Evolutionary conservation across 2,113 vertebrate genomes (phyloP).

Genomic region (Ursus arctos): DNA sequence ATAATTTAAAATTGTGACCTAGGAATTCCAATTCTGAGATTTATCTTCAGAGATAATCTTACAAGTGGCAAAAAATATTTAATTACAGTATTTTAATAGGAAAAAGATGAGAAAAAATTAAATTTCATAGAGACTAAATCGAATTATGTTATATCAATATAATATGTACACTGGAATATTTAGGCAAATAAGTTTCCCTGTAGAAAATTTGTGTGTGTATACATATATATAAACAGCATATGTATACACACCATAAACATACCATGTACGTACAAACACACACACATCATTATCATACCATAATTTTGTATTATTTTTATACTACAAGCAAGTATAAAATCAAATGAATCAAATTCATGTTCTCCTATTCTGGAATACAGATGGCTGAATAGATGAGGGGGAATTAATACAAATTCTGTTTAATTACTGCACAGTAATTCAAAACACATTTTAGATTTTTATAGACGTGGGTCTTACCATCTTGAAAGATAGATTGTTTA

Average conservation of each 20-base stretch:
- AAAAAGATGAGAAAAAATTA: not conserved
- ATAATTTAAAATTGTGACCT: conserved; percentile 28
- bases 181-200: not conserved
- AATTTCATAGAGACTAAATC: conserved; percentile 2
- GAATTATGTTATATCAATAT: not conserved
- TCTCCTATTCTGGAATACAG: not conserved
- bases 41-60: not conserved
- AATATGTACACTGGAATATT: not conserved
- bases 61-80: not conserved
- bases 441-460: conserved; percentile 18
- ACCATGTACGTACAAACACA: not conserved
- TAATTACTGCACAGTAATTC: not conserved
- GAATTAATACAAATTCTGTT: not conserved
- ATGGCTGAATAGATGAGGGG: not conserved
- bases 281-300: not conserved
- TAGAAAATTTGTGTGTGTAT: not conserved
- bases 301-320: conserved; percentile 32
- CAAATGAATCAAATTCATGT: not conserved
- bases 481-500: not conserved
- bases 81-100: not conserved
- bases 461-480: not conserved
- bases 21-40: not conserved
- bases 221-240: not conserved
- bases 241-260: not conserved
- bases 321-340: conserved; percentile 23